Evolutionary conservation across 2,113 vertebrate species (phyloP), one percentile per base, ranked within the genome.

Genomic region (Anolis sagrei): DNA sequence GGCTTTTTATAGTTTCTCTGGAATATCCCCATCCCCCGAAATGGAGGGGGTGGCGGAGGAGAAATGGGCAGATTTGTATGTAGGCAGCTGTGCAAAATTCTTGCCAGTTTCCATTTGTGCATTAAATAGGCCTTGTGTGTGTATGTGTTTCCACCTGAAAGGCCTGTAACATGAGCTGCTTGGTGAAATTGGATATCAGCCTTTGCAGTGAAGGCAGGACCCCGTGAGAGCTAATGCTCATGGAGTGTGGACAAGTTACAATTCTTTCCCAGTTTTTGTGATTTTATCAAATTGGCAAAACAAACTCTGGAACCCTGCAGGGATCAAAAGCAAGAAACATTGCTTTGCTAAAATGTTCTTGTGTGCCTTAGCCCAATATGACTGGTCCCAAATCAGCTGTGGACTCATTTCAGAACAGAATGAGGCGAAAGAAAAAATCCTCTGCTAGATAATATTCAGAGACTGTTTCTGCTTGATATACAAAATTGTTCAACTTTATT

Each of bases 271-370:
- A 36, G 49, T 51, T 62, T 73, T n/a, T 34, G 54, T 61, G 18
- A 23, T 48, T 79, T 36, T 23, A 54, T 85, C 51, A n/a, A 14
- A 72, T 54, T 62, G 84, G 34, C 66, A 72, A 29, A 78, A 85
- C 64, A 64, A 85, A 73, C 51, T 64, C 62, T 79, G 66, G 27
- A 85, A 23, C 66, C 51, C 13, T 27, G 66, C 27, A 72, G 66
- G 18, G 49, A 79, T n/a, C 66, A 79, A 85, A 85, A 32, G 32
- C 66, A 32, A 66, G 51, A 61, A 85, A 8, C 29, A 9, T 69
- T 72, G 49, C 51, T 70, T 79, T 61, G 49, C 25, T 54, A 49
- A 79, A 76, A 39, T 48, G 16, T 7, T 21, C 27, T 51, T 44
- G 21, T 62, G 29, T 21, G 36, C 64, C 18, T 76, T 51, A 58